phyloP scores from a whole-genome alignment of 37 sponge, comb jelly and placozoan species.

The Halichondria panicea region DNA sequence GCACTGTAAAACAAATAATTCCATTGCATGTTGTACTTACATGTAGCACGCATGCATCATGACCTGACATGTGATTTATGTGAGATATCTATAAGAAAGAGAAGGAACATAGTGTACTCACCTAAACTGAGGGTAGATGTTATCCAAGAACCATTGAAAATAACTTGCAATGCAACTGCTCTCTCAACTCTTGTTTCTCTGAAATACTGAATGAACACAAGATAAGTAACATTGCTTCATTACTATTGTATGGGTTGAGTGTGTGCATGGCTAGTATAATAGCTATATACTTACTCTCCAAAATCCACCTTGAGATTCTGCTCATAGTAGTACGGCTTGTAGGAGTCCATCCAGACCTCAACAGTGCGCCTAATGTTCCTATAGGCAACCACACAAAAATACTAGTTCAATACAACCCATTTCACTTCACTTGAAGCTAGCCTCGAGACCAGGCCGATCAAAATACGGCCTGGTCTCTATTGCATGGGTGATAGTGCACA shows the following conservation, averaged over 20 bases:
- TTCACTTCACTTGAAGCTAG: too few relatives aligned
- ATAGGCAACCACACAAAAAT: too few relatives aligned
- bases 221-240: too few relatives aligned
- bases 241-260: too few relatives aligned
- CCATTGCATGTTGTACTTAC: too few relatives aligned
- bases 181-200: slow-evolving; percentile 49
- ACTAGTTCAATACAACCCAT: too few relatives aligned
- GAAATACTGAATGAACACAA: slow-evolving; percentile 57
- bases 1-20: too few relatives aligned
- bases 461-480: too few relatives aligned
- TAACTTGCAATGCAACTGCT: slow-evolving; percentile 76
- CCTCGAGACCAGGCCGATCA: too few relatives aligned
- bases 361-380: slow-evolving; percentile 72
- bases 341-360: slow-evolving; percentile 89
- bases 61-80: background rate
- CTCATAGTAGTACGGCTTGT: slow-evolving; percentile 77
- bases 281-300: slow-evolving; percentile 52
- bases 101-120: slow-evolving; percentile 26
- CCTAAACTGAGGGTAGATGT: slow-evolving; percentile 81
- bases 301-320: slow-evolving; percentile 25
- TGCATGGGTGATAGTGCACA: too few relatives aligned
- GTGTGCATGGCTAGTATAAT: too few relatives aligned
- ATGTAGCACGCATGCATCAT: too few relatives aligned
- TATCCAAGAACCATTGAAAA: slow-evolving; percentile 88
- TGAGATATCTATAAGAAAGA: background rate